phyloP scores from a whole-genome alignment of 2,797 vertebrate genomes.

The Megaceryle alcyon region DNA sequence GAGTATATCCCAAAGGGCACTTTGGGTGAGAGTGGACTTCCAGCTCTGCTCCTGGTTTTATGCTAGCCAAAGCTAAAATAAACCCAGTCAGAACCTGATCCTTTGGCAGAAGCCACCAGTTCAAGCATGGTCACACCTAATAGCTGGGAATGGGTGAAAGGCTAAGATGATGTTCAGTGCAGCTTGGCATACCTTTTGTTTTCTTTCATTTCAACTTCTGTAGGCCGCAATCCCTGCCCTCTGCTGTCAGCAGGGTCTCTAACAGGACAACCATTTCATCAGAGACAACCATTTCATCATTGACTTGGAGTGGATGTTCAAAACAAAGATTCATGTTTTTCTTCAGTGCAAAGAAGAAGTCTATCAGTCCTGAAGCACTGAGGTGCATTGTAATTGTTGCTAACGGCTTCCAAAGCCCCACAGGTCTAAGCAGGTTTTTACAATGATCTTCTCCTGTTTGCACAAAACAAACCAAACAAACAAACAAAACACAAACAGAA shows the following conservation, averaged over 20 bases:
- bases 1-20: neutral
- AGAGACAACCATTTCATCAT: neutral
- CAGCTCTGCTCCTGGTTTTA: neutral
- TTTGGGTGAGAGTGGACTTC: neutral
- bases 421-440: neutral
- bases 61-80: neutral
- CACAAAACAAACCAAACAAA: neutral
- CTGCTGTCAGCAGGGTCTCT: neutral
- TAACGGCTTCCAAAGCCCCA: neutral
- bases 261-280: neutral
- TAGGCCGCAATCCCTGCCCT: neutral
- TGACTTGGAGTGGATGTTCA: neutral
- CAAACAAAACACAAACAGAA: neutral
- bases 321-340: neutral
- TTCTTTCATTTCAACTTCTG: neutral
- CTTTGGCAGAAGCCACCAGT: neutral
- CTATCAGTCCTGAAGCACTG: neutral
- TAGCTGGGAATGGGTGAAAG: constrained; percentile 8
- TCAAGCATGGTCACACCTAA: constrained; percentile 1
- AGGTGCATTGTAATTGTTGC: neutral
- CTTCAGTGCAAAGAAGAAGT: neutral
- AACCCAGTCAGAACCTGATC: neutral
- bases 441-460: neutral
- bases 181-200: constrained; percentile 2
- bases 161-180: neutral